Evolutionary conservation across 2,113 vertebrate species (phyloP), one percentile per base, ranked within the genome.

Genomic region (Tympanuchus pallidicinctus): DNA sequence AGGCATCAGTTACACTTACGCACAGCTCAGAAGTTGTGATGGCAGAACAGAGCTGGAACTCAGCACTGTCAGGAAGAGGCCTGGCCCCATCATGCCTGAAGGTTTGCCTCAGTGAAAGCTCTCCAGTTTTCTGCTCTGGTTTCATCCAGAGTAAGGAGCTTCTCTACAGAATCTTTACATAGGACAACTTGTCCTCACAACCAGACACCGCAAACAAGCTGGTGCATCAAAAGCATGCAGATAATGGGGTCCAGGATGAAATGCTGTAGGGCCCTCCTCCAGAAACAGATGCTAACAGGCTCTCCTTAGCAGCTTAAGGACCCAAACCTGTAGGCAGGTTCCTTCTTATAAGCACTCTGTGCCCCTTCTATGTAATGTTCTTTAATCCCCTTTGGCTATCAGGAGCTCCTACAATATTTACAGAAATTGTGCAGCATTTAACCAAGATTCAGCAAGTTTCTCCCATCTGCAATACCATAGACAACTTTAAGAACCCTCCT

Each of bases 401-500:
- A 21, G 3, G 45, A 48, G n/a, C 54, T 61, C 64, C 80, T 88
- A 92, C 72, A 80, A 59, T 82, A 88, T 95, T 95, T 94, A 93
- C 71, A 90, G 80, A 60, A 83, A 21, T 48, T 61, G 66, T 43
- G 42, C 60, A 88, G 19, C 40, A 21, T 43, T 82, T 73, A 54
- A 36, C 67, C 72, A 70, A 69, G 82, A 88, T 86, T 77, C 86
- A 86, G 86, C 63, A 76, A 70, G 79, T 82, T 93, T 76, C 86
- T 60, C 72, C 88, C 47, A 88, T 76, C 88, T 94, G 86, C 65
- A 83, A 52, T 27, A 1, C 7, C 80, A 73, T 8, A 10, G 4
- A 38, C 30, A 22, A 47, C 48, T 76, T 86, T 22, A 77, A 90
- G 77, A 78, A 74, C 14, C 9, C 54, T 91, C 43, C 63, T 43